Evolutionary conservation across 2,113 vertebrate species (phyloP), one percentile per base, ranked within the genome.

Genomic region (Cricetomys ansorgei): DNA sequence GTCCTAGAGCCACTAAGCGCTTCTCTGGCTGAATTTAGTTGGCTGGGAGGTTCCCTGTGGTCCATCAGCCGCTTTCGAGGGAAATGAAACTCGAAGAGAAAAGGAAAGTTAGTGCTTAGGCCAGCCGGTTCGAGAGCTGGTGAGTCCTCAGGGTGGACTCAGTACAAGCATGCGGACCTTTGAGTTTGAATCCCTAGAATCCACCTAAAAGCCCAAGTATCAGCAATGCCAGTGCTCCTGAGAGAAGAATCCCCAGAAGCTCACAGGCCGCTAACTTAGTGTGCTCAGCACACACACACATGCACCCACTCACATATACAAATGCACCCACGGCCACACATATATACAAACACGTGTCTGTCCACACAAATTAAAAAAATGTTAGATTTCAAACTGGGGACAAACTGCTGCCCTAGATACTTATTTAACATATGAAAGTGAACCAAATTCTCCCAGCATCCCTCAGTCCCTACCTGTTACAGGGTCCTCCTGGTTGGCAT

Each of bases 291-390:
- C 3, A 0, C 23, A 4, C 5, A 13, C 21, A 3, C 73, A 3
- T 5, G 4, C 21, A 29, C 73, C 13, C 5, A 29, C 17, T 8
- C 8, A 77, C 29, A 77, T 4, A 48, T 50, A 37, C 8, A 31
- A 25, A 17, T 7, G 19, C 2, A 76, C 3, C 29, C 17, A n/a
- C n/a, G n/a, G n/a, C n/a, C n/a, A 77, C 3, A 48, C 0, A 45
- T 3, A 17, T 1, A 55, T 2, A 37, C 9, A 37, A 16, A 77
- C 16, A 77, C 48, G 37, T 27, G 37, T 9, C 1, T 2, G 4
- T 21, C 53, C 17, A 53, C 29, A 79, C 43, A 79, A 53, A 37
- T 53, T 11, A 7, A 53, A 53, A 53, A 37, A 55, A 23, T n/a
- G n/a, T n/a, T n/a, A n/a, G n/a, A n/a, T n/a, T n/a, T n/a, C n/a